phyloP scores from a whole-genome alignment of 2,888 invertebrate species.

The Lasioglossum villosulum region DNA sequence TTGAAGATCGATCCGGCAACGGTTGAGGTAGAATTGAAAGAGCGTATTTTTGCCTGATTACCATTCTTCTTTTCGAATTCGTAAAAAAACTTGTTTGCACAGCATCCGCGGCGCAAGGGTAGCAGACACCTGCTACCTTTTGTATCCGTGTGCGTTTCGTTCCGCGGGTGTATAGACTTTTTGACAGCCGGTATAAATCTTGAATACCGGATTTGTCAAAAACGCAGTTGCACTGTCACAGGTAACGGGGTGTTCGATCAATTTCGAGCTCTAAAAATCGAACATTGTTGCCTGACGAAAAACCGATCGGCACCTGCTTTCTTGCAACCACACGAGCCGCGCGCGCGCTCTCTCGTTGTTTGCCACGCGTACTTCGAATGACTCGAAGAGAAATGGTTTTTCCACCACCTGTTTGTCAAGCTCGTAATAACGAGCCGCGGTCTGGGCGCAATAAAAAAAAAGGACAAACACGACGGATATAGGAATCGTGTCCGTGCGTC shows the following conservation, averaged over 20 bases:
- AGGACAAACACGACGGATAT: neutral
- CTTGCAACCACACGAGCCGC: slow-evolving; percentile 50
- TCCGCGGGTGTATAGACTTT: neutral
- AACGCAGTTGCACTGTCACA: neutral
- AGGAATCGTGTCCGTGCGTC: neutral
- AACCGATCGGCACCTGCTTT: slow-evolving; percentile 68
- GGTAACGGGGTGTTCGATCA: neutral
- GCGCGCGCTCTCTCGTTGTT: slow-evolving; percentile 26
- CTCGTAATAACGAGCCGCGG: slow-evolving; percentile 40
- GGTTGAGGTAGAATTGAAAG: neutral
- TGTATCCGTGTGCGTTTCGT: too few species aligned
- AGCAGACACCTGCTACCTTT: neutral
- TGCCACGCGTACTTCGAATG: slow-evolving; percentile 48
- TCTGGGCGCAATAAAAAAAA: neutral
- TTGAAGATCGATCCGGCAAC: neutral
- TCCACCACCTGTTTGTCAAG: slow-evolving; percentile 68
- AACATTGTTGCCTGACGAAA: slow-evolving; percentile 42
- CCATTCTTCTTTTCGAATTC: neutral
- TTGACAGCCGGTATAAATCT: neutral
- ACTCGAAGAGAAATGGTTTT: slow-evolving; percentile 66
- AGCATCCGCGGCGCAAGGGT: neutral
- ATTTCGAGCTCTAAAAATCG: slow-evolving; percentile 15
- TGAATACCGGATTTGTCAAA: neutral
- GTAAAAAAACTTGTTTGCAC: neutral
- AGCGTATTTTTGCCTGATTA: neutral